These are phyloP conservation scores for Bovichtus variegatus DNA, from an alignment of 2,797 vertebrate genomes.

Conservation along the genomic window DNA sequence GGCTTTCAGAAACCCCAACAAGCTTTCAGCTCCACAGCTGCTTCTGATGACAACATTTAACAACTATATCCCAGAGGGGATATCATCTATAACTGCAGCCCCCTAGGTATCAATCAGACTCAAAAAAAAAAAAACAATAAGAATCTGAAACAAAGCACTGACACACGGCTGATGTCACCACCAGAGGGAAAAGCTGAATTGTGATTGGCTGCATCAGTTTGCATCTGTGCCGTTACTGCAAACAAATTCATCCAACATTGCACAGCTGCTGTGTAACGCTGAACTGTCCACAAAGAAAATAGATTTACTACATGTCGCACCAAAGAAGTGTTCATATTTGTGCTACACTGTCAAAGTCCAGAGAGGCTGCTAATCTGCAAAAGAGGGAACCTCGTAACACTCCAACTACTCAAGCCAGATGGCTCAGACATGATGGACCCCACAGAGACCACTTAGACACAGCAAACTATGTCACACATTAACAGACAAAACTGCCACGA, in stretches of 20 bases:
- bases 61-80: constrained; percentile 35
- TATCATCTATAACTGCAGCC: constrained; percentile 48
- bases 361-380: constrained; percentile 49
- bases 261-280: background rate
- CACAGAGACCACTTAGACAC: constrained; percentile 56
- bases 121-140: constrained; percentile 51
- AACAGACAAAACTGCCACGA: constrained; percentile 22
- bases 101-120: constrained; percentile 35
- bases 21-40: constrained; percentile 47
- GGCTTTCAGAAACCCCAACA: constrained; percentile 20
- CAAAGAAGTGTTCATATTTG: constrained; percentile 9
- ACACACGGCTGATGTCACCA: constrained; percentile 51
- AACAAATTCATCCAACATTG: constrained; percentile 29
- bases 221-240: constrained; percentile 34
- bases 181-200: constrained; percentile 10
- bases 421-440: constrained; percentile 47
- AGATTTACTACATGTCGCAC: background rate
- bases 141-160: constrained; percentile 51
- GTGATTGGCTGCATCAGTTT: constrained; percentile 40
- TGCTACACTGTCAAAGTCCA: background rate
- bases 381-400: constrained; percentile 49
- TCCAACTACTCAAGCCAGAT: constrained; percentile 58
- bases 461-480: constrained; percentile 39
- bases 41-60: constrained; percentile 58
- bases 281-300: background rate